Evolutionary conservation across 2,888 invertebrate genomes (phyloP).

Genomic region (Hartigia nigra): DNA sequence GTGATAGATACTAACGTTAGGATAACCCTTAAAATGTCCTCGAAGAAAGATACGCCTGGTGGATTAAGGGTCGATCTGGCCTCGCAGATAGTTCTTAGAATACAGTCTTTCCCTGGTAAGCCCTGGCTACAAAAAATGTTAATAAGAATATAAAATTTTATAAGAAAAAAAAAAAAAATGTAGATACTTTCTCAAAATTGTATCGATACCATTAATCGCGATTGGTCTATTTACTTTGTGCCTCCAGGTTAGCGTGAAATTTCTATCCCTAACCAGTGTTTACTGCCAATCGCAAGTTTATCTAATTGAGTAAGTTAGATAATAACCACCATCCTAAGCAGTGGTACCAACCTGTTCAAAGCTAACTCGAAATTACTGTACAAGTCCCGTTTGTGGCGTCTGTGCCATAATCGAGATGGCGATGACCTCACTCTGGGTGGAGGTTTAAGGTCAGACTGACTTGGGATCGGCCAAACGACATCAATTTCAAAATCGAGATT

Average conservation of each 20-base stretch:
- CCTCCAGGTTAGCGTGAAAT: neutral
- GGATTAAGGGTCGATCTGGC: conserved; percentile 70
- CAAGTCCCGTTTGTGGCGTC: conserved; percentile 67
- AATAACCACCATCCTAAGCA: neutral
- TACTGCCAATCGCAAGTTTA: neutral
- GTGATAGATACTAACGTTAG: conserved; percentile 57
- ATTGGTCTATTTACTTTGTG: neutral
- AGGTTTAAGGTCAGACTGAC: conserved; percentile 48
- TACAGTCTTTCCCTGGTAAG: conserved; percentile 73
- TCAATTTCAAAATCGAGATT: conserved; percentile 72
- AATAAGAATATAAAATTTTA: neutral
- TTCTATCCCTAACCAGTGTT: neutral
- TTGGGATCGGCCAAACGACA: conserved; percentile 67
- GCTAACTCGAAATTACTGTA: conserved; percentile 67
- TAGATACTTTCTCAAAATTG: neutral
- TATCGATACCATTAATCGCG: neutral
- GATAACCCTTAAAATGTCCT: conserved; percentile 74
- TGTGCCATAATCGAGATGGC: conserved; percentile 30
- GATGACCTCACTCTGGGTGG: conserved; percentile 30
- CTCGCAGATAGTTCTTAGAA: conserved; percentile 78
- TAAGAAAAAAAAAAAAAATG: neutral
- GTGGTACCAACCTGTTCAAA: conserved; percentile 62
- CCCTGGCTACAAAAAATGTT: conserved; percentile 68
- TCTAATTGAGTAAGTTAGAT: neutral
- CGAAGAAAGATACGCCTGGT: conserved; percentile 74